phyloP scores from a whole-genome alignment of 2,888 invertebrate species.

The Meiosimyza decipiens region DNA sequence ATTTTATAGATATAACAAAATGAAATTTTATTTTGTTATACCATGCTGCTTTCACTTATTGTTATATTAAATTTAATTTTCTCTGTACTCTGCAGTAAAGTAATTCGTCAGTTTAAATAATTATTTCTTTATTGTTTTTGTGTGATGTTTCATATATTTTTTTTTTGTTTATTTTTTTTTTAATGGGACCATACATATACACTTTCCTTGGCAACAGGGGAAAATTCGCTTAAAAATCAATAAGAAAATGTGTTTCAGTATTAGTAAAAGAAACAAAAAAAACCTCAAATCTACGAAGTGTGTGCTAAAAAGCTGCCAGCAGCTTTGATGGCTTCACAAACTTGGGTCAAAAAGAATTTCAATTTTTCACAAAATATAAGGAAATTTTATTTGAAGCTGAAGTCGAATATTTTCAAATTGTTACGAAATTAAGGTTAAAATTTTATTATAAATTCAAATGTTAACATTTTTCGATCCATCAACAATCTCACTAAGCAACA shows the following conservation, averaged over 20 bases:
- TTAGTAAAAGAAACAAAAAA: background rate
- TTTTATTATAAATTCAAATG: too few species aligned
- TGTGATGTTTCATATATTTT: background rate
- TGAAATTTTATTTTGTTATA: background rate
- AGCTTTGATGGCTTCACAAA: slow-evolving; percentile 23
- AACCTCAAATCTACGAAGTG: slow-evolving; percentile 6
- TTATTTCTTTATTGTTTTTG: slow-evolving; percentile 1
- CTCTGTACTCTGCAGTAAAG: slow-evolving; percentile 47
- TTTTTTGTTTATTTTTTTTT: slow-evolving; percentile 1
- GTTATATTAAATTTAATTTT: slow-evolving; percentile 28
- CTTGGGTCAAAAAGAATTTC: background rate
- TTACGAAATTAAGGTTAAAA: too few species aligned
- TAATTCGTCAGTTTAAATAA: slow-evolving; percentile 46
- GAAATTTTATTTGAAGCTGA: too few species aligned
- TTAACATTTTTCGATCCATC: too few species aligned
- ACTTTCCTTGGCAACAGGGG: too few species aligned
- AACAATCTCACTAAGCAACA: too few species aligned
- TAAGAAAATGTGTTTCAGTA: background rate
- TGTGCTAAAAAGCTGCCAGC: slow-evolving; percentile 32
- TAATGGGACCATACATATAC: too few species aligned
- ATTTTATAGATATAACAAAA: background rate
- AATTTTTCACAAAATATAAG: too few species aligned
- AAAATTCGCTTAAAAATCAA: too few species aligned
- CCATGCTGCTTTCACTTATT: background rate
- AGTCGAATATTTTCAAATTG: too few species aligned